Evolutionary conservation across 2,113 vertebrate genomes (phyloP), one percentile per base, ranked within the genome.

Genomic region (Emydura subglobosa): DNA sequence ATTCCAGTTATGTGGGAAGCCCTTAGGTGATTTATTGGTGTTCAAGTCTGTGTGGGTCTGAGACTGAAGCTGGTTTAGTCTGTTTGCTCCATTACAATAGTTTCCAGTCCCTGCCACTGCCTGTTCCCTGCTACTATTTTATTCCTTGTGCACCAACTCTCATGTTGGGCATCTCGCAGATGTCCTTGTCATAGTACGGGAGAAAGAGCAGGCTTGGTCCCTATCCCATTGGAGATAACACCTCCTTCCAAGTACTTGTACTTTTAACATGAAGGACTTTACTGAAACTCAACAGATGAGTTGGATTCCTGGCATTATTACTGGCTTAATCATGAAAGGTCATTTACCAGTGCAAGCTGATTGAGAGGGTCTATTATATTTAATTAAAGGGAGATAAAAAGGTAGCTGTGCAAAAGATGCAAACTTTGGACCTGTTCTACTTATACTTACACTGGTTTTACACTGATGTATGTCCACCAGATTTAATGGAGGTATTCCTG

Each of bases 11-110:
- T 72, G 83, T 3, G 22, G 87, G 76, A 91, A 90, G 90, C 39
- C 86, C 93, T 81, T 27, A 25, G 89, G 92, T 81, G 94, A 94
- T 95, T 95, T 78, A 91, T 51, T 39, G 55, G 10, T 61, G 54
- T 44, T 88, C 76, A 91, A 89, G 74, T 10, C 51, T 92, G 47
- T 76, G 4, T 13, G 44, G 54, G 50, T 80, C 90, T 82, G 51
- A 55, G 24, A 1, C 87, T 93, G 76, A 50, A 78, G 59, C 21
- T 80, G n/a, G 21, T 91, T n/a, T 81, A 39, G 8, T 39, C 65
- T 39, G 34, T 72, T 72, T 22, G 86, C 31, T 51, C 54, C 42
- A 25, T 59, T 34, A 27, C 61, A n/a, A 1, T 1, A 29, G 53
- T 25, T 91, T 79, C 92, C 80, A 44, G 50, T 39, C 57, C 57